Evolutionary conservation across 1,140 invertebrate species (phyloP), one percentile per base, ranked within the genome.

Genomic region (Stegodyphus mimosarum): DNA sequence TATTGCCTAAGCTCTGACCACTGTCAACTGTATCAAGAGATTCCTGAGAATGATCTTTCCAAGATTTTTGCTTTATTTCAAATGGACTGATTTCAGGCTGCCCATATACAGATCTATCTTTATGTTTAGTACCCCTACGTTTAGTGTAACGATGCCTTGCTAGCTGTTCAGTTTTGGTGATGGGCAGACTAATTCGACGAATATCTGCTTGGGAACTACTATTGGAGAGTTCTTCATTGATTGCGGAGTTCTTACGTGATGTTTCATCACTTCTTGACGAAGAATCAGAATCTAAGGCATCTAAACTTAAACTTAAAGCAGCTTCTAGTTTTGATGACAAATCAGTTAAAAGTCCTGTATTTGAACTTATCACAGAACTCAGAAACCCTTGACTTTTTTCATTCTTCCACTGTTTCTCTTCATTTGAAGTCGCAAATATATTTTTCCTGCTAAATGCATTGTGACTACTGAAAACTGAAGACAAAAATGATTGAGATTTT

Each of bases 91-190:
- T 86, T 72, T 88, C 88, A 52, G 88, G 88, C 72, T 89, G 88
- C 5, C 88, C 88, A 80, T 88, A 89, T 2, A 89, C 83, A 13
- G 88, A 89, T 13, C 88, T 64, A 18, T 87, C 87, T 63, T 88
- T 88, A 33, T 76, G 84, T 10, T 55, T 73, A 0, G 75, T 70
- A 9, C 78, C 71, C 49, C 67, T 72, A 18, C 63, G 33, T 60
- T 86, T 86, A 2, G 77, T 75, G 9, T 83, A 76, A 5, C 73
- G 49, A 48, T 86, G 77, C 17, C 71, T 64, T 10, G 66, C 83
- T 7, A 70, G 60, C 6, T 67, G 77, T 53, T 77, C 86, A 11
- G 73, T 70, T 18, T 86, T 87, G 11, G 87, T 75, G 7, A 83
- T 48, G 7, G 75, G 76, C 15, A 78, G 17, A 52, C 76, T 81